phyloP scores from a whole-genome alignment of 2,113 vertebrate genomes.

The Mobula hypostoma region DNA sequence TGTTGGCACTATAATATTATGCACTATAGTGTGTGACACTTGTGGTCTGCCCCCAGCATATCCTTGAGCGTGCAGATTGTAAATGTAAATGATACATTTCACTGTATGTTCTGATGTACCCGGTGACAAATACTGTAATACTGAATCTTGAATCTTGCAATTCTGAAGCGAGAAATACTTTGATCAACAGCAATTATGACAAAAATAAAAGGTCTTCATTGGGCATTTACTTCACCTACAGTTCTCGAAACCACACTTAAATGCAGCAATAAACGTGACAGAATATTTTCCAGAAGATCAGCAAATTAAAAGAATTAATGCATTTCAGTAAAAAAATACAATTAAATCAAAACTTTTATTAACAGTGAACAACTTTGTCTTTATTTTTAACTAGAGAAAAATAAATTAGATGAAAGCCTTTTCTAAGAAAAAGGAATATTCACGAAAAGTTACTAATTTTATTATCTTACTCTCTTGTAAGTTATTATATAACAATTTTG shows the following conservation, averaged over 20 bases:
- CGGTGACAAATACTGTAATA: too few relatives aligned
- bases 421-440: background rate
- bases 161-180: background rate
- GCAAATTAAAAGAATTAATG: background rate
- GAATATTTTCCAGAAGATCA: background rate
- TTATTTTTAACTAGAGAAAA: background rate
- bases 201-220: background rate
- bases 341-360: background rate
- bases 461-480: background rate
- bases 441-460: background rate
- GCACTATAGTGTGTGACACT: too few relatives aligned
- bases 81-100: too few relatives aligned
- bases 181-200: background rate
- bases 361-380: background rate
- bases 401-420: background rate
- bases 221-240: background rate
- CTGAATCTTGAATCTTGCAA: background rate
- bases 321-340: background rate
- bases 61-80: too few relatives aligned
- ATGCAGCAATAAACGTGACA: background rate
- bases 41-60: too few relatives aligned
- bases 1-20: too few relatives aligned
- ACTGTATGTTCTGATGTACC: too few relatives aligned
- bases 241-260: background rate
- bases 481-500: too few relatives aligned